Percentiles rank a stretch among this genome's conserved stretches.
phyloP scores from a whole-genome alignment of 2,888 invertebrate species.

The Melanophora roralis region DNA sequence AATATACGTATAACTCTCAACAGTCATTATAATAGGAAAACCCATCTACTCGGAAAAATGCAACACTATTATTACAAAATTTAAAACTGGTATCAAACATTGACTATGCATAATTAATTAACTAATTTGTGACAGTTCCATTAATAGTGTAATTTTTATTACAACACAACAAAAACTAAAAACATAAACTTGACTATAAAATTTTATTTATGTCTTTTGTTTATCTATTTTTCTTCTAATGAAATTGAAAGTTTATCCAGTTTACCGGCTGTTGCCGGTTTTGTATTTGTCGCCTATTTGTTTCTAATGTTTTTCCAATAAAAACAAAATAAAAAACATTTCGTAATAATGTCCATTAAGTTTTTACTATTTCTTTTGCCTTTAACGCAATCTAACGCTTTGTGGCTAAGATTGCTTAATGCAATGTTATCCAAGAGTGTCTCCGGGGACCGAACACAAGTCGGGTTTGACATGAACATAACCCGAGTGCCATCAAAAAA shows the following conservation, averaged over 20 bases:
- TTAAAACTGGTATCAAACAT: no score
- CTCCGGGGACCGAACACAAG: no score
- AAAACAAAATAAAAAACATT: constrained; percentile 45
- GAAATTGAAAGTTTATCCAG: constrained; percentile 58
- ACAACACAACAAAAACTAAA: not conserved
- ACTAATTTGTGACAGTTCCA: constrained; percentile 36
- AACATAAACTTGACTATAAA: constrained; percentile 31
- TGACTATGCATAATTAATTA: constrained; percentile 36
- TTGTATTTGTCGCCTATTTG: constrained; percentile 6
- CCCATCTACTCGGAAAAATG: no score
- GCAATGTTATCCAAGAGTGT: constrained; percentile 9
- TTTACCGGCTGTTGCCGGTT: constrained; percentile 8
- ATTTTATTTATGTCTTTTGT: not conserved
- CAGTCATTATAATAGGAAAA: no score
- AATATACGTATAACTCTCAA: no score
- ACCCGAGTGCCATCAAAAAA: no score
- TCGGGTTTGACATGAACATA: no score
- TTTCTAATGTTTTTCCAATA: constrained; percentile 56
- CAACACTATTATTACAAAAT: no score
- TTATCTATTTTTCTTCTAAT: constrained; percentile 22
- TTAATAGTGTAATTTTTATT: constrained; percentile 17
- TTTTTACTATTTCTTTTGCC: not conserved
- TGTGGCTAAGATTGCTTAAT: constrained; percentile 18
- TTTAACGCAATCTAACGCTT: not conserved
- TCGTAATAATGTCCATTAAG: constrained; percentile 41